phyloP scores from a whole-genome alignment of 2,113 vertebrate species.

The Crocuta crocuta region DNA sequence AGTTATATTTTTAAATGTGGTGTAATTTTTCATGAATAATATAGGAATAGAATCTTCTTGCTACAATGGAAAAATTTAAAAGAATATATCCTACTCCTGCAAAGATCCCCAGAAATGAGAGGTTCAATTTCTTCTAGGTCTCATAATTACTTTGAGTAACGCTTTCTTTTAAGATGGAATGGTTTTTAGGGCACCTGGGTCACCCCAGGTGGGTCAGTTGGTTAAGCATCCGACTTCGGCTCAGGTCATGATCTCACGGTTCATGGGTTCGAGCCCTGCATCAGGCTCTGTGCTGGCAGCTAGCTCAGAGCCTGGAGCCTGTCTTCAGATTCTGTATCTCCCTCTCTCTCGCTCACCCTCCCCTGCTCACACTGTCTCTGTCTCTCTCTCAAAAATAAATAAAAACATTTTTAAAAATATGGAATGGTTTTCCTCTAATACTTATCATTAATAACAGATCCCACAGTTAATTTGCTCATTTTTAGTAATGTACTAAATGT shows the following conservation, averaged over 20 bases:
- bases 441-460: slow-evolving; percentile 12
- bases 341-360: too few species aligned
- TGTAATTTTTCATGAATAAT: slow-evolving; percentile 36
- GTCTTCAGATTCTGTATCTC: too few species aligned
- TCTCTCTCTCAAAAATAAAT: too few species aligned
- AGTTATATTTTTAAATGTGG: background rate
- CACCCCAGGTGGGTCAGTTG: too few species aligned
- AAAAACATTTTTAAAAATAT: background rate
- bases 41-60: slow-evolving; percentile 25
- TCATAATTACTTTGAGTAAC: background rate
- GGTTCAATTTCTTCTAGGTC: background rate
- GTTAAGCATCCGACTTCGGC: too few species aligned
- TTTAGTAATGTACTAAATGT: slow-evolving; percentile 59
- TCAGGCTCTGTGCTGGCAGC: too few species aligned
- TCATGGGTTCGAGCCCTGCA: too few species aligned
- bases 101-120: background rate
- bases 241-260: too few species aligned
- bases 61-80: background rate
- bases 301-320: too few species aligned
- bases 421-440: background rate
- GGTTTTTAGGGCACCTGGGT: background rate
- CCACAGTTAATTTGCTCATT: background rate
- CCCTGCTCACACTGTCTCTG: too few species aligned
- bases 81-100: background rate
- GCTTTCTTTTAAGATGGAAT: slow-evolving; percentile 27